Conservation (phyloP, 2,888 invertebrate species). For the Brachypalpus laphriformis region DNA sequence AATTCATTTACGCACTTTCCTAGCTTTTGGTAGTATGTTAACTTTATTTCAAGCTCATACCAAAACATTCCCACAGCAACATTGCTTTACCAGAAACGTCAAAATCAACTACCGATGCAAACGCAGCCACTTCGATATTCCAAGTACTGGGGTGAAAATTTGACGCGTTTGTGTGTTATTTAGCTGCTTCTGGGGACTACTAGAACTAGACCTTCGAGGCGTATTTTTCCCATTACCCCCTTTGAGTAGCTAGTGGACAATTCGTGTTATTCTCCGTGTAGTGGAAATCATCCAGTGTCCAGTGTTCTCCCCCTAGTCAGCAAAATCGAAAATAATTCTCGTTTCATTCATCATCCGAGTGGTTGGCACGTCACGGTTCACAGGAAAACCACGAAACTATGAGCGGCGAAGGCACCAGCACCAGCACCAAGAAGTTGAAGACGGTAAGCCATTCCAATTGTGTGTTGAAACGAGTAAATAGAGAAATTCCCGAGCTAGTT, state of each 20-base stretch:
- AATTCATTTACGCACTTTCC: too few relatives aligned
- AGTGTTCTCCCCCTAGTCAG: background rate
- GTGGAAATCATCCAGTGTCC: background rate
- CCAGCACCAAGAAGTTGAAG: conserved; percentile 64
- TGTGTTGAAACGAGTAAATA: background rate
- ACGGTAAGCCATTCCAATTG: conserved; percentile 46
- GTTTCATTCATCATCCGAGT: conserved; percentile 30
- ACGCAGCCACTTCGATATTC: conserved; percentile 2
- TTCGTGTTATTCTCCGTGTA: background rate
- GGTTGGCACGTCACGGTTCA: background rate
- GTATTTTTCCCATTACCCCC: background rate
- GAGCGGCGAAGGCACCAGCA: conserved; percentile 60
- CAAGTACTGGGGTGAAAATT: conserved; percentile 7
- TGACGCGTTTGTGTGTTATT: conserved; percentile 15
- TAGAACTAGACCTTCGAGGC: conserved; percentile 8
- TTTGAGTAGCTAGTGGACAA: background rate
- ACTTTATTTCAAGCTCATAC: too few relatives aligned
- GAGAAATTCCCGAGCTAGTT: background rate
- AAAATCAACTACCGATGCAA: conserved; percentile 24
- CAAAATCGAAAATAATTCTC: background rate
- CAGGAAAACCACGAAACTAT: conserved; percentile 17
- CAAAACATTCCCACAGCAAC: too few relatives aligned
- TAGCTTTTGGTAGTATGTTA: too few relatives aligned
- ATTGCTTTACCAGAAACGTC: background rate
- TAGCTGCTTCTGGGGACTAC: conserved; percentile 12